A percentile compares a stretch with the other conserved stretches of the same genome.
Evolutionary conservation across 2,113 vertebrate species (phyloP).

Genomic region (Menidia beryllina): DNA sequence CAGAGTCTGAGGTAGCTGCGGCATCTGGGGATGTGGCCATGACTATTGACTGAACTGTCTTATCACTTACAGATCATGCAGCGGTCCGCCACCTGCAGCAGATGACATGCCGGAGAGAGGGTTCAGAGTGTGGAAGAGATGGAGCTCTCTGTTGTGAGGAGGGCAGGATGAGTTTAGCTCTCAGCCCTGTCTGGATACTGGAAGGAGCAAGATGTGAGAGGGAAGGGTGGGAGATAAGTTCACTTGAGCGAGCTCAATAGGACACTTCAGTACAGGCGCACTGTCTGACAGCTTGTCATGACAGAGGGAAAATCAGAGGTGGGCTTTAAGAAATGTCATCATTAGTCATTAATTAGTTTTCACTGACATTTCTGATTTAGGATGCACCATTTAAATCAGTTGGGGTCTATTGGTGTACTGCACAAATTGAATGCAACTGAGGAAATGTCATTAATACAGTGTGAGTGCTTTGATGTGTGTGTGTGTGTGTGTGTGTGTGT

Average conservation of each 20-base stretch:
- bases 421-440: slow-evolving; percentile 2
- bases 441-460: neutral
- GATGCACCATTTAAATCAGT: neutral
- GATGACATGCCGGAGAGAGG: slow-evolving; percentile 29
- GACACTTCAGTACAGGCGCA: slow-evolving; percentile 60
- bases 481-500: slow-evolving; percentile 19
- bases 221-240: slow-evolving; percentile 61
- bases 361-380: neutral
- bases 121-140: slow-evolving; percentile 48
- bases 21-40: slow-evolving; percentile 17
- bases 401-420: neutral
- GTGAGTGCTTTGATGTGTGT: neutral
- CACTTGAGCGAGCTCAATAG: slow-evolving; percentile 62
- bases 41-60: neutral
- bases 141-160: slow-evolving; percentile 43
- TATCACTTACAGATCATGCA: slow-evolving; percentile 19
- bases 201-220: slow-evolving; percentile 37
- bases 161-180: slow-evolving; percentile 44
- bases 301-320: slow-evolving; percentile 15
- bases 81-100: slow-evolving; percentile 29
- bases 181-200: slow-evolving; percentile 55
- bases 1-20: neutral
- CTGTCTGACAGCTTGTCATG: slow-evolving; percentile 33
- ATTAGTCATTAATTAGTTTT: neutral
- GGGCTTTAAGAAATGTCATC: slow-evolving; percentile 14